These are phyloP conservation scores for Drosophila paulistorum DNA, from an alignment of 1,140 invertebrate genomes.

Conservation along the genomic window DNA sequence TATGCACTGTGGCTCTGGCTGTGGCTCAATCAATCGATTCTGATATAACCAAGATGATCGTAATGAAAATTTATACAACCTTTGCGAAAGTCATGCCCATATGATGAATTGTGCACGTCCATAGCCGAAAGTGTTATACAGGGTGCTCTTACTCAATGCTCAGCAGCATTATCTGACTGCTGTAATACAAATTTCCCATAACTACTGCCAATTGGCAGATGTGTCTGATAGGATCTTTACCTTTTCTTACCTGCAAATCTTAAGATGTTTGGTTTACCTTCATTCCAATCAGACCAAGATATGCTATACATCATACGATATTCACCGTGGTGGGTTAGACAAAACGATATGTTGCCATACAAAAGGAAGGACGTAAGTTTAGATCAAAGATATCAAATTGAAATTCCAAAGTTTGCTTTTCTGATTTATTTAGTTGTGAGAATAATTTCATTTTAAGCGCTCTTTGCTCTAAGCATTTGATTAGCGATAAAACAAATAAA, in stretches of 20 bases:
- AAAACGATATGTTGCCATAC: no score
- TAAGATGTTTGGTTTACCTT: conserved; percentile 20
- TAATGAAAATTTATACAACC: conserved; percentile 74
- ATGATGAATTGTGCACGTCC: conserved; percentile 43
- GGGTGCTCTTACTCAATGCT: conserved; percentile 39
- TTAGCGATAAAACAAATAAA: conserved; percentile 55
- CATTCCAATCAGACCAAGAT: conserved; percentile 61
- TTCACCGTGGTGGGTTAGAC: conserved; percentile 18
- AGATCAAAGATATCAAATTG: conserved; percentile 24
- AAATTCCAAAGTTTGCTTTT: conserved; percentile 43
- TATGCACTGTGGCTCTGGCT: conserved; percentile 2
- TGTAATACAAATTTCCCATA: conserved; percentile 5
- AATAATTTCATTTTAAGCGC: conserved; percentile 57
- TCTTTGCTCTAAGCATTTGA: conserved; percentile 58
- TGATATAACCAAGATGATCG: conserved; percentile 61
- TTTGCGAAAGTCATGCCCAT: conserved; percentile 21
- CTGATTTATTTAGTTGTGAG: conserved; percentile 51
- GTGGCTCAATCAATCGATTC: conserved; percentile 56
- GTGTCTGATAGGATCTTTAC: neutral
- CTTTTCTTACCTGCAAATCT: conserved; percentile 43
- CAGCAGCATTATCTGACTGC: conserved; percentile 33
- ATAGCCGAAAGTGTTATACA: conserved; percentile 51
- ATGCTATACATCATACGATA: conserved; percentile 33
- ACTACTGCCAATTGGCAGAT: neutral
- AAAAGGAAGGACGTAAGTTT: neutral